Evolutionary conservation across 2,888 invertebrate species (phyloP), one percentile per base, ranked within the genome.

Genomic region (Tetragnatha montana): DNA sequence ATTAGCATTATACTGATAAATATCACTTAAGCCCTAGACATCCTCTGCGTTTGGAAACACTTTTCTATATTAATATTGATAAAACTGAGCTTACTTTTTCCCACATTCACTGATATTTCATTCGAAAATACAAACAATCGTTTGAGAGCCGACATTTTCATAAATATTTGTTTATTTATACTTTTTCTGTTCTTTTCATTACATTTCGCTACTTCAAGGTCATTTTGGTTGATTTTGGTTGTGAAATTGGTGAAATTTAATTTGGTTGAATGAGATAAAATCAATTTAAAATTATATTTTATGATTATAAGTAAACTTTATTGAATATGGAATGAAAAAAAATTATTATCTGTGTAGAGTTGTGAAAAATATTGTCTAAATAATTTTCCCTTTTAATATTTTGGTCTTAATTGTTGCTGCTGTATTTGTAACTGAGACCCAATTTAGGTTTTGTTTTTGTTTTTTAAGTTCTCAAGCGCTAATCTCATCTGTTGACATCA

Each of bases 61-160:
- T 2, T 35, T 35, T 35, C 35, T 35, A 35, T 35, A 35, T 35
- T 35, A 35, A 35, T 2, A 35, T 35, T 35, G 35, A 35, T 4
- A 35, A 35, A 35, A 10, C 60, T 17, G 7, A 8, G 60, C 78
- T 60, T 60, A 78, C 78, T 60, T 14, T 60, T 78, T 60, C 78
- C 78, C 19, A 22, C 14, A 22, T 10, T 60, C 12, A 60, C 6
- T 10, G 12, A 68, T 78, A 51, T 60, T 68, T 60, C 17, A 78
- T 68, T 78, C 60, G 78, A 60, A 22, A 78, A 49, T 3, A n/a
- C 19, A 60, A 78, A 21, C 60, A 60, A 21, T 22, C 22, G 51
- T 14, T 51, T 8, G 14, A 78, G 60, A 14, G 60, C 78, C 60
- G 78, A 78, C 78, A 78, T 78, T n/a, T 3, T 78, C n/a, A 7